Conservation (phyloP, 1,140 invertebrate genomes). For the Aporrectodea caliginosa region DNA sequence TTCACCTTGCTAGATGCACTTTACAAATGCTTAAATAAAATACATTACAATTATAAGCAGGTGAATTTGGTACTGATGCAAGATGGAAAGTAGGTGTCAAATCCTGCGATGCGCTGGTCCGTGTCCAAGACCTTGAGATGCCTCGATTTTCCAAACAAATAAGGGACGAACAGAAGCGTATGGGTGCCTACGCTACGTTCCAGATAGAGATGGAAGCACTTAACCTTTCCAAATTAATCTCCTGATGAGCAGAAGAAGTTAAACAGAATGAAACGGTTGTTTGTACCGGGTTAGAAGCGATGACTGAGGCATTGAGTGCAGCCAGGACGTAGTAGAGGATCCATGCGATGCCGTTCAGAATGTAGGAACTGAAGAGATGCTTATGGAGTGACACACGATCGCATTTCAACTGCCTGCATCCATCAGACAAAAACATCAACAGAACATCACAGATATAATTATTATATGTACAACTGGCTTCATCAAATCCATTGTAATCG, state of each 20-base stretch:
- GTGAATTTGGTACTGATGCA: too few relatives aligned
- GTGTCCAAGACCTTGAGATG: too few relatives aligned
- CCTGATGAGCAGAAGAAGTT: too few relatives aligned
- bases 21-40: too few relatives aligned
- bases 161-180: neutral
- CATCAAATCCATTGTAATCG: too few relatives aligned
- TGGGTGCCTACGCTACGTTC: neutral
- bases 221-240: neutral
- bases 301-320: neutral
- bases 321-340: slow-evolving; percentile 60
- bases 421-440: neutral
- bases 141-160: too few relatives aligned
- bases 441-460: too few relatives aligned
- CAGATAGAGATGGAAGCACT: neutral
- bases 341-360: slow-evolving; percentile 70
- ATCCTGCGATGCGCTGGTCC: slow-evolving; percentile 1
- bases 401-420: slow-evolving; percentile 70
- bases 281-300: neutral
- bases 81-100: too few relatives aligned
- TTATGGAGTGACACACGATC: slow-evolving; percentile 87
- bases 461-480: too few relatives aligned
- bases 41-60: too few relatives aligned
- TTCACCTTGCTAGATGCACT: too few relatives aligned
- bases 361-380: slow-evolving; percentile 87
- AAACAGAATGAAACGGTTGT: too few relatives aligned